These are phyloP conservation scores for Merluccius polli DNA, from an alignment of 2,797 vertebrate genomes.

Conservation along the genomic window DNA sequence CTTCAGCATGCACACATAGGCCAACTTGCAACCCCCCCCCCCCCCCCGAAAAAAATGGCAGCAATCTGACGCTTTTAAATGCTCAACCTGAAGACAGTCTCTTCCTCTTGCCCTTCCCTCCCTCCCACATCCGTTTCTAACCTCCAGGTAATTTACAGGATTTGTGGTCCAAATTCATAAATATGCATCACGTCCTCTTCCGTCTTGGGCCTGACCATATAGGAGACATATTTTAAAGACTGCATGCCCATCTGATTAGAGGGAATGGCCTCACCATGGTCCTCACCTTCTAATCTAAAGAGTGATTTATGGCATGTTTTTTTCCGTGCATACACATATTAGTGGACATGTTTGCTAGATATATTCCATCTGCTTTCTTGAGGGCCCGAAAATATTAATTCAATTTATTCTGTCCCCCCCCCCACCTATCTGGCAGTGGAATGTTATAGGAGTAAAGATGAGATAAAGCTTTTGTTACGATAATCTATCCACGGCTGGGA, in stretches of 20 bases:
- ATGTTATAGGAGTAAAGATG: not conserved
- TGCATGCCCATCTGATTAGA: not conserved
- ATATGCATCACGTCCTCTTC: not conserved
- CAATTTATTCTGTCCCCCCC: not conserved
- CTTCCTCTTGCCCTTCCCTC: not conserved
- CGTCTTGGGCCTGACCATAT: not conserved
- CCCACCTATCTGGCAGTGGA: not conserved
- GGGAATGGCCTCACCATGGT: not conserved
- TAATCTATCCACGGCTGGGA: not conserved
- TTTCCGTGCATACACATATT: not conserved
- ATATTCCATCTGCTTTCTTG: not conserved
- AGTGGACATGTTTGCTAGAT: not conserved
- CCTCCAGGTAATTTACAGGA: not conserved
- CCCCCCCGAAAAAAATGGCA: not conserved
- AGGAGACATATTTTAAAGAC: not conserved
- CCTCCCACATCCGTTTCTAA: not conserved
- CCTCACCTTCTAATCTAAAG: not conserved
- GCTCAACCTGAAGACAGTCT: not conserved
- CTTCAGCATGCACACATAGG: not conserved
- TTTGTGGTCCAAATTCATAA: not conserved
- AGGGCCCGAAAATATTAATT: slow-evolving; percentile 3
- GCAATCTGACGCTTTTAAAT: not conserved
- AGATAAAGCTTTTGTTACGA: not conserved
- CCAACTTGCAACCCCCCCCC: not conserved
- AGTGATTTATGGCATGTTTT: not conserved